phyloP scores from a whole-genome alignment of 2,888 invertebrate species.

The Tetragonisca angustula region DNA sequence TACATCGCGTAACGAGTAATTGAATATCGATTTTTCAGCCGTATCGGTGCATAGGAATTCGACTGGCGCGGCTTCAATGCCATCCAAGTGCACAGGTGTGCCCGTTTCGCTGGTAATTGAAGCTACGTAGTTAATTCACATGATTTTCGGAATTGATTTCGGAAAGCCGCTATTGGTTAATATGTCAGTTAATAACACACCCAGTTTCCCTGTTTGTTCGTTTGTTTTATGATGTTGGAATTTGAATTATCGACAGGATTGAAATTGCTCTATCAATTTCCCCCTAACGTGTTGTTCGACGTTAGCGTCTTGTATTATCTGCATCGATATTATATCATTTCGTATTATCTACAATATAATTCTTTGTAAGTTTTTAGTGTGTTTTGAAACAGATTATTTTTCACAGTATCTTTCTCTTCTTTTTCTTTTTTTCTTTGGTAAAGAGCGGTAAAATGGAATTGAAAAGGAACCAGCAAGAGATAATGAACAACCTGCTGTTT shows the following conservation, averaged over 20 bases:
- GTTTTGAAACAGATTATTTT: background rate
- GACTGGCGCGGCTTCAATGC: background rate
- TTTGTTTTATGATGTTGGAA: background rate
- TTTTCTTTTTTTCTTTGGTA: background rate
- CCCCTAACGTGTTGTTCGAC: background rate
- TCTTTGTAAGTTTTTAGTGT: background rate
- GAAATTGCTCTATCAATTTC: background rate
- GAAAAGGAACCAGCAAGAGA: too few relatives aligned
- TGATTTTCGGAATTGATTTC: slow-evolving; percentile 6
- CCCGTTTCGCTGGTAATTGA: background rate
- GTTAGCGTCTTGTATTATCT: background rate
- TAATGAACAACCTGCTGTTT: background rate
- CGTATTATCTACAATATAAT: too few relatives aligned
- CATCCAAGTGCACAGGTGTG: background rate
- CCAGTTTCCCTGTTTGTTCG: background rate
- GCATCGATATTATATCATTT: too few relatives aligned
- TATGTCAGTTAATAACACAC: background rate
- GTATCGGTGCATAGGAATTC: background rate
- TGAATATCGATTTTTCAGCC: slow-evolving; percentile 39
- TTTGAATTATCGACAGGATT: background rate
- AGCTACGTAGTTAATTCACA: slow-evolving; percentile 5
- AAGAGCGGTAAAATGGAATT: too few relatives aligned
- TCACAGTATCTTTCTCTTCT: background rate
- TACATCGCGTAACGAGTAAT: slow-evolving; percentile 31
- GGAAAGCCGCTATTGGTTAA: background rate